Evolutionary conservation across 2,113 vertebrate genomes (phyloP), one percentile per base, ranked within the genome.

Genomic region (Opisthocomus hoazin): DNA sequence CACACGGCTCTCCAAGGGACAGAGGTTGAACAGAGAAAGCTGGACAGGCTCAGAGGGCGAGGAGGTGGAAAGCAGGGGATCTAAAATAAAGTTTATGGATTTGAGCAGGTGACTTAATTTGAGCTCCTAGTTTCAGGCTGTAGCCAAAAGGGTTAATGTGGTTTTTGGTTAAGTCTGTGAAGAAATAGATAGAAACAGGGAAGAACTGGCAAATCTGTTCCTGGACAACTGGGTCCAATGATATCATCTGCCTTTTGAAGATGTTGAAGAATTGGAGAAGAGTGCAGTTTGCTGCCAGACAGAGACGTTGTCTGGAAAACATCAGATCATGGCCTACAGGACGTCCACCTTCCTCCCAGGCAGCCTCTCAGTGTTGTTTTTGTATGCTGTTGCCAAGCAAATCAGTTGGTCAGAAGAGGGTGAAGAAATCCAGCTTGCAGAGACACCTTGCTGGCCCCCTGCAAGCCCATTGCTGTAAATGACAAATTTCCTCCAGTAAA

Each of bases 361-460:
- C 73, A 66, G 65, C 46, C 60, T 68, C 48, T 82, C 74, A 6
- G 5, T 1, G 0, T 61, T 94, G 76, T 39, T 94, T 94, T 87
- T 61, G 10, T 37, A 27, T 20, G 51, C n/a, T 41, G 46, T 87
- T 83, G 74, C 96, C 94, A 97, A 85, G 89, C 77, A 82, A 87
- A 85, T 68, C 32, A 13, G 61, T 48, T 79, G 81, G 48, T 79
- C 53, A 82, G 65, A 37, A 54, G 6, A 46, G 27, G 45, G 36
- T 79, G 91, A 96, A 56, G 90, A 84, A 82, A 87, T 84, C 61
- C 94, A 95, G 74, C 77, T 79, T 96, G 64, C 74, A 75, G 73
- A 84, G 61, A 68, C 3, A 57, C 45, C 24, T 82, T 63, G 43
- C 89, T 65, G 78, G 9, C 27, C 85, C 36, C 48, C 85, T 76